These are phyloP conservation scores for Oenanthe oenanthe DNA, from an alignment of 2,113 vertebrate species.

Conservation along the genomic window DNA sequence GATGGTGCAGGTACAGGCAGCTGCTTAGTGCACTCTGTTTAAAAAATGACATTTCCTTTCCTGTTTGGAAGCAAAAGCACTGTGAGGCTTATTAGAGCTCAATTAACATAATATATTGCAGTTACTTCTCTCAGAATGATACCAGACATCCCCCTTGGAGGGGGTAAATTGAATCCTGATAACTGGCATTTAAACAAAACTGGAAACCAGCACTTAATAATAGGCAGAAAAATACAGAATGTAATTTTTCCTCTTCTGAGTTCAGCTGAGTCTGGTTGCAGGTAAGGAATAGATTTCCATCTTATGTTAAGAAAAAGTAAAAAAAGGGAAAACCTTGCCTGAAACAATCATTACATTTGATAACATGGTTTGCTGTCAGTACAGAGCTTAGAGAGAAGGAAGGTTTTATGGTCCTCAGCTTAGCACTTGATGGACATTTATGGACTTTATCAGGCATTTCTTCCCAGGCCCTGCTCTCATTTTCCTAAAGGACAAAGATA, in stretches of 20 bases:
- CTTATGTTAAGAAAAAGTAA: not conserved
- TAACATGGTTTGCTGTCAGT: not conserved
- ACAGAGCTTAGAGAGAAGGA: not conserved
- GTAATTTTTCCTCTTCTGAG: not conserved
- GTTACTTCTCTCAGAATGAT: conserved; percentile 62
- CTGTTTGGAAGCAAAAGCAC: conserved; percentile 53
- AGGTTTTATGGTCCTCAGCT: not conserved
- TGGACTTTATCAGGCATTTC: not conserved
- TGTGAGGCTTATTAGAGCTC: conserved; percentile 56
- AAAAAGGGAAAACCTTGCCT: not conserved
- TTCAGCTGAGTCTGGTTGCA: not conserved
- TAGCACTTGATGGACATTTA: conserved; percentile 3
- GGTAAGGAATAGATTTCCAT: not conserved
- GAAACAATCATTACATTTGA: not conserved
- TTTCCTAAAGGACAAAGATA: conserved; percentile 5
- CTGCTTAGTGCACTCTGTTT: not conserved
- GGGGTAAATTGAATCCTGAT: conserved; percentile 63
- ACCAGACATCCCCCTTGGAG: conserved; percentile 37
- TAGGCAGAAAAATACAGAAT: conserved; percentile 19
- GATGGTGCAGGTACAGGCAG: not conserved
- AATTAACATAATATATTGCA: conserved; percentile 66
- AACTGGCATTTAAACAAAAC: conserved; percentile 65
- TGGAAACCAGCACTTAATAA: conserved; percentile 54
- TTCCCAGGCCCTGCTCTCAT: not conserved
- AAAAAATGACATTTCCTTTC: conserved; percentile 40